Evolutionary conservation across 2,797 vertebrate species (phyloP).

Genomic region (Lemur catta): DNA sequence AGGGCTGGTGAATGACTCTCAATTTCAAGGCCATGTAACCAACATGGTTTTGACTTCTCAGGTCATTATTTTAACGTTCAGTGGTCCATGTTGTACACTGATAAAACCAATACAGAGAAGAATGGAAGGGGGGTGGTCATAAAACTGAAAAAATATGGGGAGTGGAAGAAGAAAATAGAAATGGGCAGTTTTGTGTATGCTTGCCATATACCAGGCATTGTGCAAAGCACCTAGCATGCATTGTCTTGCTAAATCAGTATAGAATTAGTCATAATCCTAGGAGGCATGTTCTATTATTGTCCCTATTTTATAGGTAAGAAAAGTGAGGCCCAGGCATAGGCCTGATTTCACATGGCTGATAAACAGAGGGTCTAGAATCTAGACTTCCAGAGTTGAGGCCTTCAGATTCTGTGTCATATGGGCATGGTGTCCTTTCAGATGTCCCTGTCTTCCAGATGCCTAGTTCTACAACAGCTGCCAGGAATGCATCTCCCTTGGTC

Average conservation of each 20-base stretch:
- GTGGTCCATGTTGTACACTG: not conserved
- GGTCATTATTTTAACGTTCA: not conserved
- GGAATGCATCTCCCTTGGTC: not conserved
- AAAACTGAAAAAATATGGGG: not conserved
- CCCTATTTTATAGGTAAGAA: not conserved
- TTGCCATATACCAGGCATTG: not conserved
- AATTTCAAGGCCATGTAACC: not conserved
- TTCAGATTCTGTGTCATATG: not conserved
- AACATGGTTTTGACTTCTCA: not conserved
- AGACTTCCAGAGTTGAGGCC: not conserved
- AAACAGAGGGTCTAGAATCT: not conserved
- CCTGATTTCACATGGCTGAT: not conserved
- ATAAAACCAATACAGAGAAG: not conserved
- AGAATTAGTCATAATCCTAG: not conserved
- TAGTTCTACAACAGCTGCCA: not conserved
- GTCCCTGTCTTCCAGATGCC: not conserved
- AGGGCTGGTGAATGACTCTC: not conserved
- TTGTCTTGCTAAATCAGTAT: not conserved
- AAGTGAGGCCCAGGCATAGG: not conserved
- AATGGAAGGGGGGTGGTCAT: not conserved
- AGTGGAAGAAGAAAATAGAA: not conserved
- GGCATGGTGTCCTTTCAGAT: not conserved
- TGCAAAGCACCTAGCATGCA: rapidly evolving
- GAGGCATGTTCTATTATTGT: not conserved
- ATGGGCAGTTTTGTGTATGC: not conserved